phyloP scores from a whole-genome alignment of 2,113 vertebrate genomes.

The Tyrannus savana region DNA sequence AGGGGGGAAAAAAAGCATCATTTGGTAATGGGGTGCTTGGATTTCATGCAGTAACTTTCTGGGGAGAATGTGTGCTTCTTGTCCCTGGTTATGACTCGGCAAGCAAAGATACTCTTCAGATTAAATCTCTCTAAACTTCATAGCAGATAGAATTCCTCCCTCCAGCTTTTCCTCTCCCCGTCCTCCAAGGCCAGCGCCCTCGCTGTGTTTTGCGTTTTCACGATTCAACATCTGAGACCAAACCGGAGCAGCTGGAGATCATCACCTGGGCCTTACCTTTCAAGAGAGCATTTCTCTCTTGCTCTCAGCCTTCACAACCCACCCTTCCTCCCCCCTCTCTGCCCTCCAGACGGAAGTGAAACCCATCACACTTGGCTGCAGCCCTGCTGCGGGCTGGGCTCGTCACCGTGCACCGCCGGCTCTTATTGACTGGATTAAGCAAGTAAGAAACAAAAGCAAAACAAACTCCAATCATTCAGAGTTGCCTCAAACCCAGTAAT shows the following conservation, averaged over 20 bases:
- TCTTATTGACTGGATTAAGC: constrained; percentile 1
- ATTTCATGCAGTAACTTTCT: not conserved
- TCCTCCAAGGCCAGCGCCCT: not conserved
- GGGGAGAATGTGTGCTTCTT: not conserved
- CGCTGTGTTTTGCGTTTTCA: not conserved
- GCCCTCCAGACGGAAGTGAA: constrained; percentile 63
- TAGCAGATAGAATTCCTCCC: not conserved
- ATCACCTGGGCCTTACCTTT: not conserved
- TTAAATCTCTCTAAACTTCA: not conserved
- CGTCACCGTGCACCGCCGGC: not conserved
- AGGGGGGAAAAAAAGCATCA: fast-evolving
- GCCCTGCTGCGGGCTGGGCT: not conserved
- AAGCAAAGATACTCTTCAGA: not conserved
- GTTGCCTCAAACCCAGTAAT: constrained; percentile 60
- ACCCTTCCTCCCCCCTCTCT: constrained; percentile 39
- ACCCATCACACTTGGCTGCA: not conserved
- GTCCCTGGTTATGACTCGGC: not conserved
- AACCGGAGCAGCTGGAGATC: not conserved
- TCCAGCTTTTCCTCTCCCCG: not conserved
- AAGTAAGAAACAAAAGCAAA: constrained; percentile 61
- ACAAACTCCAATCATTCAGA: constrained; percentile 61
- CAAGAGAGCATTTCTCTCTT: not conserved
- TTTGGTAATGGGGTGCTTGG: not conserved
- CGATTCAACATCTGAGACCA: not conserved
- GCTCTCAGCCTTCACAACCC: not conserved